Base-by-base conservation (phyloP, 2,888 invertebrate genomes). In the Eristalinus sepulchralis region DNA sequence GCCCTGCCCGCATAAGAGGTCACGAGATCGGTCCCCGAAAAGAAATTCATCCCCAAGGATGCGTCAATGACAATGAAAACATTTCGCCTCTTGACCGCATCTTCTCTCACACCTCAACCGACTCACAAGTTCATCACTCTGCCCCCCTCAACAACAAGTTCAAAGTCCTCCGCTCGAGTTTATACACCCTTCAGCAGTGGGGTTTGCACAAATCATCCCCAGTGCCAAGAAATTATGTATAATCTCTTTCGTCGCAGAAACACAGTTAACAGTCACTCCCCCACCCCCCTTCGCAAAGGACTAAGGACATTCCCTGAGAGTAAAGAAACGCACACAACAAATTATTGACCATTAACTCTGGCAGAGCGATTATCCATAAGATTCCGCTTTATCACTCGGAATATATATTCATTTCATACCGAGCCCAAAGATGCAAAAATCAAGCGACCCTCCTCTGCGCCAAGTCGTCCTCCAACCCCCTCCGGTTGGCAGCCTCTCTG, bases 321-420 rank as follows among this genome's bases (percentile, higher is more conserved):
- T 13, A 11, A 4, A n/a, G 39, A 39, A 13, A 13, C 39, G n/a
- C 39, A 67, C 13, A n/a, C 55, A 31, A 36, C 34, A 76, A 62
- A 78, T 79, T 79, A 79, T 72, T 79, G 79, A 79, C 79, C 66
- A 72, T 72, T 79, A 72, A 79, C 79, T 72, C 34, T 33, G 59
- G 24, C 59, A 53, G 34, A 72, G 71, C 71, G 72, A 72, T 79
- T 79, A 79, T 79, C 79, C 64, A 47, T 59, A 60, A 64, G 71
- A 71, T 59, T 71, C 63, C 59, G 71, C 66, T 66, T 72, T 66
- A 78, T 78, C 64, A 63, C 77, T 78, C 20, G 34, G 67, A 63
- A 17, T 24, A 34, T 63, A 57, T 62, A 59, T 57, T 53, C 68
- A 55, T 57, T 73, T 67, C 34, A 53, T 64, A 24, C 55, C 39